Evolutionary conservation across 2,113 vertebrate species (phyloP).

Genomic region (Fulica atra): DNA sequence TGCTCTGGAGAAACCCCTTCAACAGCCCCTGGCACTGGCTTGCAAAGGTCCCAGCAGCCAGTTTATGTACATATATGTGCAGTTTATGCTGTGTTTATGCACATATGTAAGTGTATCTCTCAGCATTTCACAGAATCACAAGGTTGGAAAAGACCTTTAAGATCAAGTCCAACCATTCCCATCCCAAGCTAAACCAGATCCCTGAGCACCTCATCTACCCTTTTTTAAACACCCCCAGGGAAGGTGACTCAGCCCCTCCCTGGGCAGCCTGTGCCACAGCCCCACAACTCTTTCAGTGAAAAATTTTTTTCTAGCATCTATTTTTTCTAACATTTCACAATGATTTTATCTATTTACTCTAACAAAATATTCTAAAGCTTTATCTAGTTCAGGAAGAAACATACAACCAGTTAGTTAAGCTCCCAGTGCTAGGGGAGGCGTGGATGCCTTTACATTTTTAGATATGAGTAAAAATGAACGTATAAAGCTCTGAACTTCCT

Average conservation of each 20-base stretch:
- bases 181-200: too few species aligned
- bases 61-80: too few species aligned
- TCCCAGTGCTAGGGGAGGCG: not conserved
- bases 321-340: not conserved
- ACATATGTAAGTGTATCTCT: too few species aligned
- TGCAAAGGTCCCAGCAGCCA: rapidly evolving
- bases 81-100: too few species aligned
- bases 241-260: too few species aligned
- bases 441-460: not conserved
- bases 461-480: not conserved
- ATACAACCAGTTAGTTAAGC: not conserved
- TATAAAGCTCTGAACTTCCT: not conserved
- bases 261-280: too few species aligned
- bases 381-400: rapidly evolving
- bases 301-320: too few species aligned
- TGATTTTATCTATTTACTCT: not conserved
- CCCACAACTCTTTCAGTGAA: too few species aligned
- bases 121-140: not conserved
- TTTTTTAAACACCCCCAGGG: too few species aligned
- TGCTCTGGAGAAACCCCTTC: not conserved
- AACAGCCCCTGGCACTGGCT: rapidly evolving
- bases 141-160: too few species aligned
- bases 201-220: too few species aligned
- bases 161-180: too few species aligned
- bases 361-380: not conserved